These are phyloP conservation scores for Pocillopora damicornis DNA, from an alignment of 64 coral and sea anemone species.

Conservation along the genomic window DNA sequence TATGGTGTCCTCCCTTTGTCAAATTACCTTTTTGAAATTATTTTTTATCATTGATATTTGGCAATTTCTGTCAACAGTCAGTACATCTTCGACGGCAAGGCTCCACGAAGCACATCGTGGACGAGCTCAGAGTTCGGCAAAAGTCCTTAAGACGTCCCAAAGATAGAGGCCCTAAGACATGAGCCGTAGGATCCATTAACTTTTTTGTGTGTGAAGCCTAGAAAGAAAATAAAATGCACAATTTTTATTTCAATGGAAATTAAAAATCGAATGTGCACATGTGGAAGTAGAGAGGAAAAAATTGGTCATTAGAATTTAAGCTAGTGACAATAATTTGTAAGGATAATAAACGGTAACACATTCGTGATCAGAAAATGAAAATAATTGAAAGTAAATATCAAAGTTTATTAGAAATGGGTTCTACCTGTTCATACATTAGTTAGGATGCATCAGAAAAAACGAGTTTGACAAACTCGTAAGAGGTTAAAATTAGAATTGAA, in stretches of 20 bases:
- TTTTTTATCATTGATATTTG: neutral
- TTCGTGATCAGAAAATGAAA: neutral
- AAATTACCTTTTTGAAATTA: neutral
- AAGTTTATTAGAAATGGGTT: neutral
- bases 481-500: neutral
- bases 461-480: neutral
- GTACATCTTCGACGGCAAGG: constrained; percentile 50
- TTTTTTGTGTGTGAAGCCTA: neutral
- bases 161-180: neutral
- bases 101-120: constrained; percentile 69
- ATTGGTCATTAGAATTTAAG: neutral
- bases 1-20: too few species aligned
- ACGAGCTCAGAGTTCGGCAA: constrained; percentile 63
- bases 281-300: neutral
- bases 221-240: neutral
- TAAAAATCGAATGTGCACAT: neutral
- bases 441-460: neutral
- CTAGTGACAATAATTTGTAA: neutral
- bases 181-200: neutral
- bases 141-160: constrained; percentile 57
- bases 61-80: constrained; percentile 48
- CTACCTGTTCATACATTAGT: neutral
- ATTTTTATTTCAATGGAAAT: neutral
- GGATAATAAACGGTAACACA: neutral
- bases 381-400: neutral